Evolutionary conservation across 2,888 invertebrate genomes (phyloP), one percentile per base, ranked within the genome.

Genomic region (Tinea semifulvella): DNA sequence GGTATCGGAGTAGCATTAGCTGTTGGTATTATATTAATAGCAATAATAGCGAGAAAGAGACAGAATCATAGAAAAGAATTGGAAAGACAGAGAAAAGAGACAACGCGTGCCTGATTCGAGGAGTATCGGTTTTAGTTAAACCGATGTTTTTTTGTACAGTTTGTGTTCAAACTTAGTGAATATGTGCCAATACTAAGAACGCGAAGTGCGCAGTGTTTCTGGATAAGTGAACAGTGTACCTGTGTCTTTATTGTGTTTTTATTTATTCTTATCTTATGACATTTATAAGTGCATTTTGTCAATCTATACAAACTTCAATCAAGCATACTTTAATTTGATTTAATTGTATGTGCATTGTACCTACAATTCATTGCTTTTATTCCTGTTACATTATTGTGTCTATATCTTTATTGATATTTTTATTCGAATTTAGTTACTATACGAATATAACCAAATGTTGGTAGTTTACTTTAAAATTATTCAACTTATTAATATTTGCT

Each of bases 111-210:
- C 61, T 80, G 80, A 80, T 80, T 70, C 61, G 80, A 80, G 58
- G 80, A 80, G 57, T 80, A 80, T 74, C 80, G 80, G 75, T 80
- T 80, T 70, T 80, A 79, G 63, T 47, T 51, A 71, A 61, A 54
- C 71, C 77, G 79, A 71, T 71, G 52, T 48, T 51, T 50, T 46
- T 45, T 49, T 48, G 38, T 17, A 46, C 40, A 36, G 11, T 31
- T 31, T 6, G 36, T 36, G 36, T 11, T 5, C 4, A 36, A 3
- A 18, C 18, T 36, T 14, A 36, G 36, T 36, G 36, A 18, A 16
- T 36, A 18, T 18, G 43, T 43, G 43, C 43, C 43, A 43, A 22
- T 40, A 11, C 20, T 18, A 22, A 22, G 22, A 11, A 36, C 36
- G 18, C 31, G 2, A 36, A 36, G 17, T 36, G 36, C 8, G 36